Conservation (phyloP, 1,140 invertebrate species). For the Ceratosolen fusciceps region DNA sequence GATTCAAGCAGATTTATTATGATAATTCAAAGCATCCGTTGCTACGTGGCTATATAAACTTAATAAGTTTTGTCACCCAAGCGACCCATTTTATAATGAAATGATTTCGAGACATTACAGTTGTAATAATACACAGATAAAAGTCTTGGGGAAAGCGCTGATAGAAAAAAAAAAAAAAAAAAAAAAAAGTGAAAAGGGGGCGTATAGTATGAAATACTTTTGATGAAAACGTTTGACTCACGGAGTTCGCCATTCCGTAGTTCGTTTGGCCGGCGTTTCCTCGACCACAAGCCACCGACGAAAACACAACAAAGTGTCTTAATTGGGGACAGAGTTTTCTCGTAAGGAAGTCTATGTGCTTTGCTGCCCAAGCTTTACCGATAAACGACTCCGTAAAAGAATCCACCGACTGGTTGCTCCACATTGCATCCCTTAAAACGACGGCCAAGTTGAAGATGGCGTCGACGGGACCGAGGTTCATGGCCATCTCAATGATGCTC, state of each 20-base stretch:
- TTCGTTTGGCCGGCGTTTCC: conserved; percentile 86
- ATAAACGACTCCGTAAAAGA: conserved; percentile 68
- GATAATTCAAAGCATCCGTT: no score
- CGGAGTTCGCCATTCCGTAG: conserved; percentile 78
- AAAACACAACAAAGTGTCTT: conserved; percentile 78
- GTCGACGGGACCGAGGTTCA: conserved; percentile 76
- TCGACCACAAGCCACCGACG: conserved; percentile 82
- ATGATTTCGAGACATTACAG: no score
- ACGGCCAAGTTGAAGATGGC: conserved; percentile 87
- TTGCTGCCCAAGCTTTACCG: conserved; percentile 72
- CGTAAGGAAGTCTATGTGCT: conserved; percentile 70
- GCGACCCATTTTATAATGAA: no score
- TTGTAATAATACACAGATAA: no score
- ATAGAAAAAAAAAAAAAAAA: no score
- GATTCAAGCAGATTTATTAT: no score
- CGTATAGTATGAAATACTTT: not conserved
- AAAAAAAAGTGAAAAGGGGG: not conserved
- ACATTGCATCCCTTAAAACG: conserved; percentile 72
- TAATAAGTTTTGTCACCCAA: no score
- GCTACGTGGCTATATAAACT: no score
- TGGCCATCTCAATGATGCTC: conserved; percentile 74
- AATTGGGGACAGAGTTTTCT: conserved; percentile 72
- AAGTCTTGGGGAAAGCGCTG: no score
- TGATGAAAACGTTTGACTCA: conserved; percentile 14
- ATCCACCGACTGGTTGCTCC: conserved; percentile 72